Base-by-base conservation (phyloP, 2,113 vertebrate genomes). In the Chlamydotis undulata region DNA sequence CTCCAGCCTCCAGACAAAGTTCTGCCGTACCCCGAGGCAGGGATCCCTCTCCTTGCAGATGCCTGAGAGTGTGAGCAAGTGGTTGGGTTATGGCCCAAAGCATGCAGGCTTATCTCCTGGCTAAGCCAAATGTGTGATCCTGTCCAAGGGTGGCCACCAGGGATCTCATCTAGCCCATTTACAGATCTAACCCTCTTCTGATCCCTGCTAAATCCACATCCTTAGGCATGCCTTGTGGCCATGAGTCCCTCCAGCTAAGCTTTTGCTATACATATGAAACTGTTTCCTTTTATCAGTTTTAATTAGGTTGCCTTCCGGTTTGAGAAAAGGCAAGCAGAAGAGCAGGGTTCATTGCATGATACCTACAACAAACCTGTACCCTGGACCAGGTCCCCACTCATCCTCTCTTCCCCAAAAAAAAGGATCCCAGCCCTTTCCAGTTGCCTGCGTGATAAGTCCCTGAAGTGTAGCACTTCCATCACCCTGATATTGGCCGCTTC, bases 121-220 rank as follows among this genome's bases (percentile, higher is more conserved):
- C 35, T 92, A 71, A 83, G 89, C 25, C 43, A 56, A 81, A 87
- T 12, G 18, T 63, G 29, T 43, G 83, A 92, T 86, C 86, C 47
- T 8, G 0, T 65, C 69, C 60, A 68, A 78, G 52, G 25, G 41
- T 9, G 43, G 60, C 68, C 86, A 56, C 69, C 52, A 23, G 94
- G 87, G 89, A 95, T 52, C 9, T 70, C 18, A 7, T 95, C 86
- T 87, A 59, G 92, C 80, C 91, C 89, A 78, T 81, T 91, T 90
- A 79, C 83, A 89, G 94, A 52, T 43, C 76, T 94, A 89, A 94
- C 76, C 77, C 73, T 91, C 64, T 87, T 81, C 95, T 95, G 86
- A 94, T 95, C 76, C 89, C 83, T 52, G 60, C 69, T 94, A 92
- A 96, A 95, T 81, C 91, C 89, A 89, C 93, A 94, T 78, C 96